Evolutionary conservation across 2,113 vertebrate species (phyloP).

Genomic region (Amia ocellicauda): DNA sequence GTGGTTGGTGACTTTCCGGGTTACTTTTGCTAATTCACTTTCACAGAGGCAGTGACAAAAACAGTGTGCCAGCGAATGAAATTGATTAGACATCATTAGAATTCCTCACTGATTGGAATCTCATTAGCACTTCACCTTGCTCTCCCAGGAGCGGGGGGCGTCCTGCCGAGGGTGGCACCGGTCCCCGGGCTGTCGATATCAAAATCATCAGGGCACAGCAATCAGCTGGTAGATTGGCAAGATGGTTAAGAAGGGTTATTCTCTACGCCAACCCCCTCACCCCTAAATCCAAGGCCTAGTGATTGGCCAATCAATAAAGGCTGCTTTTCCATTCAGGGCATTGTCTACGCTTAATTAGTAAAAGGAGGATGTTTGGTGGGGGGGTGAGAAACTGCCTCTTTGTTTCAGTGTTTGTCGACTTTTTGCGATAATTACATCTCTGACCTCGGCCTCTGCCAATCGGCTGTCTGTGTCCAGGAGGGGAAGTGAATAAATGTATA

Average conservation of each 20-base stretch:
- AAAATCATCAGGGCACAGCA: no score
- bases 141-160: background rate
- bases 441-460: background rate
- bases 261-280: background rate
- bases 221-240: no score
- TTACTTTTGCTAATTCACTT: background rate
- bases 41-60: background rate
- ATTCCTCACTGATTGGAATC: slow-evolving; percentile 11
- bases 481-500: background rate
- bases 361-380: slow-evolving; percentile 35
- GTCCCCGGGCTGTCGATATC: background rate
- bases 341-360: slow-evolving; percentile 50
- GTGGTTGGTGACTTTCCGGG: background rate
- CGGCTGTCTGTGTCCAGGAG: background rate
- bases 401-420: slow-evolving; percentile 9
- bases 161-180: background rate
- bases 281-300: slow-evolving; percentile 40
- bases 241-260: background rate
- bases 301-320: slow-evolving; percentile 60
- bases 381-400: slow-evolving; percentile 7
- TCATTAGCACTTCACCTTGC: background rate
- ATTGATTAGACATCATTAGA: slow-evolving; percentile 26
- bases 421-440: slow-evolving; percentile 12
- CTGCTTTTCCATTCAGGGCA: slow-evolving; percentile 47
- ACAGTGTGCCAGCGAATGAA: background rate